Conservation (phyloP, 2,888 invertebrate species). For the Blastobasis lacticolella region DNA sequence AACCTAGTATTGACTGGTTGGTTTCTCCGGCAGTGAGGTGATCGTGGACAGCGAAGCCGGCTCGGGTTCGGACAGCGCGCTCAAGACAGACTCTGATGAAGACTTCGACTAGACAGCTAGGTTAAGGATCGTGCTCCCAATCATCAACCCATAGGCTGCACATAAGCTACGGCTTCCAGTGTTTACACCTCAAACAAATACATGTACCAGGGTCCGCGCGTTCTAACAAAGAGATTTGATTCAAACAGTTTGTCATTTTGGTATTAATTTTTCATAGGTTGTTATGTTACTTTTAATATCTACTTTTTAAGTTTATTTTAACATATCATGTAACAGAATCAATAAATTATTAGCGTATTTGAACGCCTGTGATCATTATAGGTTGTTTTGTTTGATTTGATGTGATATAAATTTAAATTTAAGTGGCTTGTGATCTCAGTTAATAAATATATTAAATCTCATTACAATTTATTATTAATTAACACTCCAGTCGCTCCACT, state of each 20-base stretch:
- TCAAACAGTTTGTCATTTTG: constrained; percentile 3
- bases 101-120: constrained; percentile 51
- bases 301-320: constrained; percentile 11
- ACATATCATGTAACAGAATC: constrained; percentile 15
- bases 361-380: constrained; percentile 18
- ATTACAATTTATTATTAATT: not conserved
- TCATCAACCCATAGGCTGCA: too few relatives aligned
- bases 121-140: not conserved
- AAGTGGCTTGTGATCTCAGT: constrained; percentile 68
- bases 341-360: constrained; percentile 14
- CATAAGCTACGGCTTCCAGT: too few relatives aligned
- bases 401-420: constrained; percentile 46
- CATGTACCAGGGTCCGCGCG: too few relatives aligned
- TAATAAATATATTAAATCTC: constrained; percentile 34
- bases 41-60: constrained; percentile 62
- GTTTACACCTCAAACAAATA: too few relatives aligned
- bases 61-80: constrained; percentile 65
- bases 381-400: constrained; percentile 34
- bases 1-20: not conserved
- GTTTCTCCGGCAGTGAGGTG: constrained; percentile 40
- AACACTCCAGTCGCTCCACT: not conserved
- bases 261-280: constrained; percentile 10
- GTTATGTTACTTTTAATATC: constrained; percentile 4
- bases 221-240: too few relatives aligned
- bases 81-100: constrained; percentile 68